Conservation (phyloP, 2,113 vertebrate species). For the Channa maculata region DNA sequence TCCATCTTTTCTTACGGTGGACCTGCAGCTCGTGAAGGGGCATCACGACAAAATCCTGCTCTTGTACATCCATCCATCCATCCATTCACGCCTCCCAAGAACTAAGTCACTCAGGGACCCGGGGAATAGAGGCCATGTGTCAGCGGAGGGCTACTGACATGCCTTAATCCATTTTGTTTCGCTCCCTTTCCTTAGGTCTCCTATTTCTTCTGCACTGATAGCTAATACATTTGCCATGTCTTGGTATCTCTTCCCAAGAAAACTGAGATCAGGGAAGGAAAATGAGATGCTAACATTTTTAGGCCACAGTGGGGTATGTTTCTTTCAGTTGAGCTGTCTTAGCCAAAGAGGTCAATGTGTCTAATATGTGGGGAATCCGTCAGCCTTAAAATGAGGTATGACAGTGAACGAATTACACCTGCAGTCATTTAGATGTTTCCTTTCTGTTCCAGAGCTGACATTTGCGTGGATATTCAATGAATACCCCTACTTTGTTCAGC, state of each 20-base stretch:
- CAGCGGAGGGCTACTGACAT: conserved; percentile 71
- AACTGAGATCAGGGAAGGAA: conserved; percentile 31
- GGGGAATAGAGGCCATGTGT: conserved; percentile 69
- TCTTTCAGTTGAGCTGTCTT: conserved; percentile 9
- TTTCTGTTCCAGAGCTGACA: conserved; percentile 82
- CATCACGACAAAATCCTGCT: conserved; percentile 27
- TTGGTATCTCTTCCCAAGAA: conserved; percentile 43
- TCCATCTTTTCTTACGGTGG: conserved; percentile 46
- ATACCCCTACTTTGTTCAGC: conserved; percentile 90
- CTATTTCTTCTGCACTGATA: conserved; percentile 62
- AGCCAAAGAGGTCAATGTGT: neutral
- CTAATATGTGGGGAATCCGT: conserved; percentile 15
- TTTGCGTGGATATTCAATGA: conserved; percentile 97
- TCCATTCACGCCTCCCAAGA: conserved; percentile 33
- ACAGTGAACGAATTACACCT: neutral
- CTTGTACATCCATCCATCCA: conserved; percentile 20
- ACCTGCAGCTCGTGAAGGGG: conserved; percentile 42
- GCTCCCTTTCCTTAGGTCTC: conserved; percentile 71
- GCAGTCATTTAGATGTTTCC: conserved; percentile 13
- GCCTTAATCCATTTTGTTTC: conserved; percentile 81
- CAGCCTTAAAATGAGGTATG: neutral
- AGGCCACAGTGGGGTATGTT: conserved; percentile 19
- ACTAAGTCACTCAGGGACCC: conserved; percentile 40
- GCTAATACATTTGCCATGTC: conserved; percentile 49
- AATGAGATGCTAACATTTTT: conserved; percentile 37